A percentile compares a stretch with the other conserved stretches of the same genome.
Evolutionary conservation across 1,140 invertebrate genomes (phyloP).

Genomic region (Branchinecta lynchi): DNA sequence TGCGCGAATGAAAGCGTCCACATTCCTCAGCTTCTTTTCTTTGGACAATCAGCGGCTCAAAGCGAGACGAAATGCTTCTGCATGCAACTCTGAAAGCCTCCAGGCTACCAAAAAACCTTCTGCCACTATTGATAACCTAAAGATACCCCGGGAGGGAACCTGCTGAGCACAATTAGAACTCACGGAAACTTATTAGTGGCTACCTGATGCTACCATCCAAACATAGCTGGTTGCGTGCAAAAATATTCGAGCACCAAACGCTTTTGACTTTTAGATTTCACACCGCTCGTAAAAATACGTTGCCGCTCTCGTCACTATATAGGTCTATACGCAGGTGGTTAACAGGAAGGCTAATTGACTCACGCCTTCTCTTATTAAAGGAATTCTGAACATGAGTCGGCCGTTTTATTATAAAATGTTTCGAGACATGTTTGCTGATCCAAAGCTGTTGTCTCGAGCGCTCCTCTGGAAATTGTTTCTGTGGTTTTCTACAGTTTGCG

Average conservation of each 20-base stretch:
- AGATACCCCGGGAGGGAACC: not conserved
- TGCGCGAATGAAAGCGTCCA: not conserved
- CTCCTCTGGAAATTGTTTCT: no score
- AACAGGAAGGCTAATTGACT: no score
- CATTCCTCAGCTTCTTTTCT: constrained; percentile 9
- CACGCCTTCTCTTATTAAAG: no score
- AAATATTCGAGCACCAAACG: not conserved
- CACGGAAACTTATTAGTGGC: constrained; percentile 8
- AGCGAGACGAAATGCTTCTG: not conserved
- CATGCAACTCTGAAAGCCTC: not conserved
- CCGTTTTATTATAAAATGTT: no score
- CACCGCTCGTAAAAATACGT: no score
- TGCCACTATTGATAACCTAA: constrained; percentile 6
- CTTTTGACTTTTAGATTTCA: not conserved
- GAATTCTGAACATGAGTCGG: no score
- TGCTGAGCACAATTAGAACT: constrained; percentile 2
- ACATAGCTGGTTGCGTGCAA: not conserved
- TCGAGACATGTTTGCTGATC: no score
- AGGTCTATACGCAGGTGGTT: no score
- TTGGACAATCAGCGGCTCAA: not conserved
- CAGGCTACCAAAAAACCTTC: not conserved
- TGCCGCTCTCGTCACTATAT: no score
- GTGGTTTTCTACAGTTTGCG: no score
- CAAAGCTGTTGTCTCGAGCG: no score
- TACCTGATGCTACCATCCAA: constrained; percentile 6